Conservation (phyloP, 37 sponge, comb jelly and placozoan species). For the Haliclona indistincta region DNA sequence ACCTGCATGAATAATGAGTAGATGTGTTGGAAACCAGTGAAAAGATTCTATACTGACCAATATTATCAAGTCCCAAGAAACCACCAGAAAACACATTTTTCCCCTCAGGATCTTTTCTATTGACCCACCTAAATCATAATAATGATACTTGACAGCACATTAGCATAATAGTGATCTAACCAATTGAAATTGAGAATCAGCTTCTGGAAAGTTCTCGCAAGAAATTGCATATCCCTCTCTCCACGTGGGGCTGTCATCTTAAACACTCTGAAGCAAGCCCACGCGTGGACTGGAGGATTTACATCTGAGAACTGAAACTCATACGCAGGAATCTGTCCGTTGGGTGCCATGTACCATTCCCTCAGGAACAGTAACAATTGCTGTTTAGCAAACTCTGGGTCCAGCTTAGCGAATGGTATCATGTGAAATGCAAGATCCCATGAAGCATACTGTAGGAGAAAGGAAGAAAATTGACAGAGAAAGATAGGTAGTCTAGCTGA, state of each 20-base stretch:
- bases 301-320: conserved; percentile 95
- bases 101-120: conserved; percentile 90
- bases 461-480: not conserved
- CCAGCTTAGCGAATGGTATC: conserved; percentile 94
- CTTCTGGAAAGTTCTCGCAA: conserved; percentile 88
- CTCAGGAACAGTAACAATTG: conserved; percentile 92
- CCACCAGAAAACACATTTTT: conserved; percentile 96
- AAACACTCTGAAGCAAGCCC: conserved; percentile 92
- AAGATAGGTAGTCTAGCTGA: conserved; percentile 13
- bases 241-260: conserved; percentile 90
- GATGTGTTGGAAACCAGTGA: not conserved
- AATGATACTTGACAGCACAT: not conserved
- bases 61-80: conserved; percentile 94
- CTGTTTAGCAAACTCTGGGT: conserved; percentile 92
- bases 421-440: conserved; percentile 99
- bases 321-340: conserved; percentile 97
- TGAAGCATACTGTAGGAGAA: conserved; percentile 80
- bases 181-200: conserved; percentile 97
- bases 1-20: conserved; percentile 21
- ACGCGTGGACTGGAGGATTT: conserved; percentile 97
- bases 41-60: conserved; percentile 49
- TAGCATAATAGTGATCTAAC: conserved; percentile 27
- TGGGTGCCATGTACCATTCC: conserved; percentile 99
- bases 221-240: conserved; percentile 73
- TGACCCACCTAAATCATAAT: conserved; percentile 88